These are phyloP conservation scores for Chelonia mydas DNA, from an alignment of 2,797 vertebrate genomes.

Conservation along the genomic window DNA sequence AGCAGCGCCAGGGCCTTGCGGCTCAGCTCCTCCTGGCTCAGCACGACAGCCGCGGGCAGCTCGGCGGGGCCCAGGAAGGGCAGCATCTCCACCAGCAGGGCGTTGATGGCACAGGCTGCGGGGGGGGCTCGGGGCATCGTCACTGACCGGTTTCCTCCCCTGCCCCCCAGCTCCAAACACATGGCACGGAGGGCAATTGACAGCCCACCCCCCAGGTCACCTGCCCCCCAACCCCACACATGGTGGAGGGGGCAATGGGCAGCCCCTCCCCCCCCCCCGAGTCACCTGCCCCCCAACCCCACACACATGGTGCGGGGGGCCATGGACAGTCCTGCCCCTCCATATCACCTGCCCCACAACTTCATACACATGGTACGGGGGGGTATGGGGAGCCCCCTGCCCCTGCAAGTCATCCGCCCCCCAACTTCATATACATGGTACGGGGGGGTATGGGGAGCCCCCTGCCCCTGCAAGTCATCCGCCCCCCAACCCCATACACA, in stretches of 20 bases:
- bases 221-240: not conserved
- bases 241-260: accelerated
- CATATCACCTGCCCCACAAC: too few relatives aligned
- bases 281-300: too few relatives aligned
- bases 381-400: not conserved
- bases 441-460: too few relatives aligned
- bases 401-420: too few relatives aligned
- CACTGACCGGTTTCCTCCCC: accelerated
- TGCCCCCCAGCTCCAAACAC: not conserved
- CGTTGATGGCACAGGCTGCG: constrained; percentile 88
- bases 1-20: constrained; percentile 86
- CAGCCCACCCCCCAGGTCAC: not conserved
- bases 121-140: not conserved
- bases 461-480: not conserved
- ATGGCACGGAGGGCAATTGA: too few relatives aligned
- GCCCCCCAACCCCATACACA: too few relatives aligned
- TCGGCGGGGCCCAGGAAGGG: constrained; percentile 68
- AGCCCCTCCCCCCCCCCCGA: too few relatives aligned
- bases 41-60: constrained; percentile 78
- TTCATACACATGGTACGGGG: too few relatives aligned
- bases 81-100: constrained; percentile 85
- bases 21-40: constrained; percentile 86
- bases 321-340: accelerated
- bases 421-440: too few relatives aligned
- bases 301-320: too few relatives aligned